Base-by-base conservation (phyloP, 2,797 vertebrate species). In the Chloroceryle amazona region DNA sequence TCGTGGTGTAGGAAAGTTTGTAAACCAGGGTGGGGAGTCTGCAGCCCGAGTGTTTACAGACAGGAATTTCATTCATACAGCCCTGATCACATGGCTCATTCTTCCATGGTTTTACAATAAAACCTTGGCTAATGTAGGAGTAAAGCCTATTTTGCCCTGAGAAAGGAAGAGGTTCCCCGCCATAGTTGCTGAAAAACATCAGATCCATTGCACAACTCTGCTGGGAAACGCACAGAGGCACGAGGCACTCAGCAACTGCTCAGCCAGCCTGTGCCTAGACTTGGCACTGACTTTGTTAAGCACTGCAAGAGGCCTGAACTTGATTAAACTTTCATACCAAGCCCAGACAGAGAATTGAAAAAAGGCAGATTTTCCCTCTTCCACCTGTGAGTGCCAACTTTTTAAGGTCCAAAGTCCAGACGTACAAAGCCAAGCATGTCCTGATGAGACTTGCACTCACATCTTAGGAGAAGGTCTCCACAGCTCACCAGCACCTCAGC, bases 11-110 rank as follows among this genome's bases (percentile, higher is more conserved):
- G 72, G 79, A 29, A 65, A 78, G 39, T 51, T 94, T 42, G 44
- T 58, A 90, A 94, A 81, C 0, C 83, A 46, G 66, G 3, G 3
- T n/a, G 74, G 31, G 86, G 78, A 92, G 13, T 1, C 47, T 71
- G 74, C 89, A 85, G 39, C 74, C 46, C 0, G 1, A 61, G 54
- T 1, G 29, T 58, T 74, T 67, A 10, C 22, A 33, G 33, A 5
- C 46, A 93, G 95, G 90, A 83, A 89, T 96, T 88, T 83, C 88
- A 95, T 95, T 95, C 95, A 96, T 11, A 10, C 33, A 74, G 14
- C 23, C 31, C 23, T 3, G 3, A 29, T 39, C 65, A 54, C 61
- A 4, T 22, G 83, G 54, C 58, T 90, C 14, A 0, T 62, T 70
- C 54, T 76, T 52, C 49, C 41, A 9, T 0, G 29, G 41, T 28